These are phyloP conservation scores for Aplysina aerophoba DNA, from an alignment of 37 sponge, comb jelly and placozoan species.

Conservation along the genomic window DNA sequence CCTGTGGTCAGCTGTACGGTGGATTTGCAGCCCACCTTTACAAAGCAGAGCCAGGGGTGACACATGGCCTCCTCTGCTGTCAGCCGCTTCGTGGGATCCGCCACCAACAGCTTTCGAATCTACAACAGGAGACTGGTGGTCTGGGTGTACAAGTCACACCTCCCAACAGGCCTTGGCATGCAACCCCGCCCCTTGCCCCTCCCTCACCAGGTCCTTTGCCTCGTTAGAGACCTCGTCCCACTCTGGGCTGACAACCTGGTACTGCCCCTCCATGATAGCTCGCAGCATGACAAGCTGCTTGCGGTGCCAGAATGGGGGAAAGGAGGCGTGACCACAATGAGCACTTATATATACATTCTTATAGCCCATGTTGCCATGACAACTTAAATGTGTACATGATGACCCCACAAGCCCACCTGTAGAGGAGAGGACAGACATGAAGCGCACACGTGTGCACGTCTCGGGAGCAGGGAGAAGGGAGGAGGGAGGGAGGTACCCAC, in stretches of 20 bases:
- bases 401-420: constrained; percentile 90
- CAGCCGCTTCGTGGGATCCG: constrained; percentile 59
- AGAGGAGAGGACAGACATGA: neutral
- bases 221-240: constrained; percentile 87
- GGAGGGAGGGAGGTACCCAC: constrained; percentile 32
- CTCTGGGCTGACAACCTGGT: constrained; percentile 87
- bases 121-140: neutral
- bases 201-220: constrained; percentile 85
- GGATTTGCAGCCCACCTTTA: constrained; percentile 2
- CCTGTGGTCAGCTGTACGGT: too few relatives aligned
- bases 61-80: constrained; percentile 69
- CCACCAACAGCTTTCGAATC: constrained; percentile 66
- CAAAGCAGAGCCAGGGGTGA: constrained; percentile 66
- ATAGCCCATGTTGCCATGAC: too few relatives aligned
- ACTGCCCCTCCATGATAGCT: constrained; percentile 87
- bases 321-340: too few relatives aligned
- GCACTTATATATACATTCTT: too few relatives aligned
- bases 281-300: constrained; percentile 87
- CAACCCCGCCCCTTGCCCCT: neutral
- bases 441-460: too few relatives aligned
- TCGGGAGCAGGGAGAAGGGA: too few relatives aligned
- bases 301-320: constrained; percentile 95
- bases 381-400: constrained; percentile 91
- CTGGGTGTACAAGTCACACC: too few relatives aligned
- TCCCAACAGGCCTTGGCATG: neutral